phyloP scores from a whole-genome alignment of 2,797 vertebrate genomes.

The Pangasius djambal region DNA sequence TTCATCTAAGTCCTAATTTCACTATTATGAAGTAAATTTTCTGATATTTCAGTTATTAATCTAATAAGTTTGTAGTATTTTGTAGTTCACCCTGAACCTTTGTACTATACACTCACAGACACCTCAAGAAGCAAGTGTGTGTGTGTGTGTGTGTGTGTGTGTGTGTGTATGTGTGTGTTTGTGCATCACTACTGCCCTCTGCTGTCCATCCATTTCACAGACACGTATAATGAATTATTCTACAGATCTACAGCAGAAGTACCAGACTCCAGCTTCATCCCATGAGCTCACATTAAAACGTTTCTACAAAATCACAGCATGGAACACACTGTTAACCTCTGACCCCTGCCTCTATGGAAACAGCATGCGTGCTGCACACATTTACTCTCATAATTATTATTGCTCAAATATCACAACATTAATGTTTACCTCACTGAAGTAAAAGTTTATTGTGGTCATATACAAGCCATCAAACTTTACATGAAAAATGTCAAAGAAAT shows the following conservation, averaged over 20 bases:
- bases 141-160: no score
- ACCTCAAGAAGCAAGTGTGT: no score
- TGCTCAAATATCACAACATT: not conserved
- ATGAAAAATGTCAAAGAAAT: not conserved
- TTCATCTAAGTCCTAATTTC: no score
- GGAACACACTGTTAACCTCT: not conserved
- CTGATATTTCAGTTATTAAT: no score
- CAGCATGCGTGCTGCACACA: not conserved
- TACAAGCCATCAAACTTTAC: not conserved
- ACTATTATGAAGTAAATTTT: no score
- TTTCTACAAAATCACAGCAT: not conserved
- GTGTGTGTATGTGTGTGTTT: not conserved
- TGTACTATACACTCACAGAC: no score
- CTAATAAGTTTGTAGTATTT: no score
- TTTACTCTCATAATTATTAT: not conserved
- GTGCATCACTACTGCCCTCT: not conserved
- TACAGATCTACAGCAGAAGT: not conserved
- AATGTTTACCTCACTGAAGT: not conserved
- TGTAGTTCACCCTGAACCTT: no score
- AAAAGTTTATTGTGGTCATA: not conserved
- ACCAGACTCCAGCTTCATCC: not conserved
- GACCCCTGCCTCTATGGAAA: slow-evolving; percentile 10
- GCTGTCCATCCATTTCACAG: not conserved
- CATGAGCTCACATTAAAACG: no score
- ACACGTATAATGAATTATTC: no score